These are phyloP conservation scores for Trichogramma evanescens DNA, from an alignment of 2,888 invertebrate species.

Conservation along the genomic window DNA sequence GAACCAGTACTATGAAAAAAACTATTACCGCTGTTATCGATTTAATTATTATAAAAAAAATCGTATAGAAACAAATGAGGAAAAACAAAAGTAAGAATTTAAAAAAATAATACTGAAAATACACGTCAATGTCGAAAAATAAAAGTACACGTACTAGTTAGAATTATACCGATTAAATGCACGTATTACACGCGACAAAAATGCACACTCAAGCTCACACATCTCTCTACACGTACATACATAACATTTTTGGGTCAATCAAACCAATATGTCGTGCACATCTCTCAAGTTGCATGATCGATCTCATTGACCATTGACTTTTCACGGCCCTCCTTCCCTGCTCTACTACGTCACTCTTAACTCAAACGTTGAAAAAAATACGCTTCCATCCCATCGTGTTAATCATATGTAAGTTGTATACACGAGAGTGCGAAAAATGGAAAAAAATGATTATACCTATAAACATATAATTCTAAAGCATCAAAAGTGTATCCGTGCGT, in stretches of 20 bases:
- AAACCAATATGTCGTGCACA: conserved; percentile 34
- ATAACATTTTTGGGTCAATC: conserved; percentile 28
- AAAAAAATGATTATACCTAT: conserved; percentile 3
- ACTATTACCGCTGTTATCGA: conserved; percentile 39
- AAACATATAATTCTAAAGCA: background rate
- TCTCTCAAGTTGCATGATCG: conserved; percentile 34
- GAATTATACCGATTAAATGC: conserved; percentile 32
- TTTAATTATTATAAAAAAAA: conserved; percentile 34
- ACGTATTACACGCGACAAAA: conserved; percentile 22
- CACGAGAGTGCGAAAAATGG: conserved; percentile 10
- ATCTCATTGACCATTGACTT: conserved; percentile 45
- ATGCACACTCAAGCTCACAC: conserved; percentile 9
- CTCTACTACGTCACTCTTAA: conserved; percentile 4
- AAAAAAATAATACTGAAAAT: too few relatives aligned
- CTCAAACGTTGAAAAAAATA: conserved; percentile 18
- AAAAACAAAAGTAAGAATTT: too few relatives aligned
- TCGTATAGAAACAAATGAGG: conserved; percentile 17
- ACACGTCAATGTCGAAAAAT: too few relatives aligned
- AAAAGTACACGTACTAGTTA: conserved; percentile 36
- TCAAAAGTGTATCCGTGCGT: too few relatives aligned
- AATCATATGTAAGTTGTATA: conserved; percentile 18
- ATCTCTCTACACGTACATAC: conserved; percentile 5
- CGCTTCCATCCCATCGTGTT: conserved; percentile 30
- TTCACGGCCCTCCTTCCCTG: conserved; percentile 26
- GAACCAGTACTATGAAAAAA: conserved; percentile 21